phyloP scores from a whole-genome alignment of 2,888 invertebrate species.

The Sesamia inferens region DNA sequence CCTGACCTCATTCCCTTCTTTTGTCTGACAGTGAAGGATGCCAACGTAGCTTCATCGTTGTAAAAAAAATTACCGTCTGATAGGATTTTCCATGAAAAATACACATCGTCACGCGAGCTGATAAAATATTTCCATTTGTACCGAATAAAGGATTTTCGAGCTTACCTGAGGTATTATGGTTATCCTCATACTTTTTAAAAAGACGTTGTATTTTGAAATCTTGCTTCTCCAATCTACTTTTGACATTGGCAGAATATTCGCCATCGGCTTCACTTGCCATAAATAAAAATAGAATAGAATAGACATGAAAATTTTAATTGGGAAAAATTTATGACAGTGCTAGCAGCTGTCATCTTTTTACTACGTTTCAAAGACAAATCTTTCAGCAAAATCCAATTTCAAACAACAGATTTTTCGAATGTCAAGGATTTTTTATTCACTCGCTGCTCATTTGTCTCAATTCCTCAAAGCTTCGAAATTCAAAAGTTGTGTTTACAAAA shows the following conservation, averaged over 20 bases:
- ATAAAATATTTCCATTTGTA: conserved; percentile 8
- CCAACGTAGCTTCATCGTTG: conserved; percentile 7
- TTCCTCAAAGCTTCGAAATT: conserved; percentile 18
- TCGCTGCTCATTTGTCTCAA: conserved; percentile 6
- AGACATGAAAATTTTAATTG: too few species aligned
- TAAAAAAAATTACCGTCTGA: conserved; percentile 16
- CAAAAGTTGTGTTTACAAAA: conserved; percentile 34
- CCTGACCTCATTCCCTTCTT: conserved; percentile 48
- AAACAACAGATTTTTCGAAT: neutral
- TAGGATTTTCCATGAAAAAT: conserved; percentile 41
- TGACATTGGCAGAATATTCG: too few species aligned
- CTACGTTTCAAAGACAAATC: neutral
- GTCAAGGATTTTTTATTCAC: neutral
- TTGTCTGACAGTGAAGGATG: conserved; percentile 54
- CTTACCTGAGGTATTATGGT: neutral
- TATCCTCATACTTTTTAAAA: neutral
- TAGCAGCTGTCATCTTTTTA: neutral
- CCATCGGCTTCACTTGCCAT: too few species aligned
- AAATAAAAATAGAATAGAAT: too few species aligned
- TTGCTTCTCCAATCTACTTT: too few species aligned
- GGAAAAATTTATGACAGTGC: neutral
- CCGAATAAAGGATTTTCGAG: neutral
- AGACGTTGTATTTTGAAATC: neutral
- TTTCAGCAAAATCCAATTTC: conserved; percentile 8
- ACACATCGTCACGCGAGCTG: conserved; percentile 29